Base-by-base conservation (phyloP, 2,113 vertebrate genomes). In the Kryptolebias marmoratus region DNA sequence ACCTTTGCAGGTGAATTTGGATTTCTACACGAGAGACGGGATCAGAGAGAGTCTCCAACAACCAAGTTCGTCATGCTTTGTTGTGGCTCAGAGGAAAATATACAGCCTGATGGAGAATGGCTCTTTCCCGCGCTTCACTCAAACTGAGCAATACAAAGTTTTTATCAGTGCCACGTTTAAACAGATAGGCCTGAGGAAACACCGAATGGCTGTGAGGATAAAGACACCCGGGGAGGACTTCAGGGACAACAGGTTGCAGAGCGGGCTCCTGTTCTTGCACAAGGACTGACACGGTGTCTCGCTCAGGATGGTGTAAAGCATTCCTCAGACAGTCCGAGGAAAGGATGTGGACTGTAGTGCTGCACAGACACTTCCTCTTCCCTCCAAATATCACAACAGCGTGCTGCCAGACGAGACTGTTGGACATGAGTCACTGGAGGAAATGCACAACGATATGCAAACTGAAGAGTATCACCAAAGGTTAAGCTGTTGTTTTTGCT, bases 71-170 rank as follows among this genome's bases (percentile, higher is more conserved):
- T 86, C 80, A 0, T 95, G 93, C 70, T 95, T 95, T 77, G 89
- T 88, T 52, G 92, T 86, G 73, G 94, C 94, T 58, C 93, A 95
- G 64, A 93, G 73, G 80, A 93, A 91, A 62, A 91, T 95, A 48
- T 95, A 92, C 53, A 82, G 63, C 77, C 87, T 95, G 18, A 94
- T 94, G 94, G 92, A 95, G 84, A 94, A 94, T 56, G 91, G 89
- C 81, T 92, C 90, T 13, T 96, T 95, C 16, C 89, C 93, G 49
- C 52, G 86, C 28, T 94, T 96, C 64, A 87, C 93, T 27, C 83
- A 93, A 28, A 96, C 96, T 1, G 88, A 93, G 73, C 79, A 90
- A 32, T 96, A 94, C 78, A 85, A 92, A 83, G 93, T 91, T 54
- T 90, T 95, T 49, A 68, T 75, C 45, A 4, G 59, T 45, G 39